phyloP scores from a whole-genome alignment of 2,888 invertebrate genomes.

The Tachina lurida region DNA sequence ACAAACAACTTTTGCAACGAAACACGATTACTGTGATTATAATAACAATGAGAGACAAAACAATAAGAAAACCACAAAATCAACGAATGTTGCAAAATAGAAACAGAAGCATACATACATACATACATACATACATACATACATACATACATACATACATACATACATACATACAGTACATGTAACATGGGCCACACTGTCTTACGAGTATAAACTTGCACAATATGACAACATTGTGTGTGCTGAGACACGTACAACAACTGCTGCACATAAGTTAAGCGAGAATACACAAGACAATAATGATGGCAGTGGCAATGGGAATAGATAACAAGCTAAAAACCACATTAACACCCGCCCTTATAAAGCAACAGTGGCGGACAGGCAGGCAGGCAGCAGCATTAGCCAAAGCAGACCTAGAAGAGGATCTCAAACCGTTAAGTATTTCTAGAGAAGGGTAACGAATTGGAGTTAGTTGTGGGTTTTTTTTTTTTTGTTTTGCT shows the following conservation, averaged over 20 bases:
- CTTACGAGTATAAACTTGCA: constrained; percentile 20
- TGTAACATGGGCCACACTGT: constrained; percentile 17
- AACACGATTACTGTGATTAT: constrained; percentile 64
- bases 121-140: no score
- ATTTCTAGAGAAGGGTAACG: constrained; percentile 66
- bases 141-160: no score
- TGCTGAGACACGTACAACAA: background rate
- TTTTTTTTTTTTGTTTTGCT: background rate
- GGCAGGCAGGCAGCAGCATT: background rate
- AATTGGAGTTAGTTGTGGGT: constrained; percentile 36
- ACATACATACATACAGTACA: no score
- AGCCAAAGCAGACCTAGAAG: constrained; percentile 17
- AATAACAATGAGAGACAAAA: constrained; percentile 55
- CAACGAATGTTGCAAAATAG: constrained; percentile 59
- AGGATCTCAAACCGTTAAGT: constrained; percentile 58
- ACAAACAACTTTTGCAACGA: background rate
- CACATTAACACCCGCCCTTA: constrained; percentile 69
- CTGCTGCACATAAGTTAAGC: constrained; percentile 25
- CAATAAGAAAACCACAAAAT: constrained; percentile 55
- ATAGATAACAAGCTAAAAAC: constrained; percentile 56
- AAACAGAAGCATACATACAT: constrained; percentile 16
- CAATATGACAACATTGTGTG: constrained; percentile 40
- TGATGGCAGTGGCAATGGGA: constrained; percentile 45
- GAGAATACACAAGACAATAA: constrained; percentile 1
- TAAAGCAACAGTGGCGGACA: constrained; percentile 13